Evolutionary conservation across 2,888 invertebrate species (phyloP), one percentile per base, ranked within the genome.

Genomic region (Lochmaea capreae): DNA sequence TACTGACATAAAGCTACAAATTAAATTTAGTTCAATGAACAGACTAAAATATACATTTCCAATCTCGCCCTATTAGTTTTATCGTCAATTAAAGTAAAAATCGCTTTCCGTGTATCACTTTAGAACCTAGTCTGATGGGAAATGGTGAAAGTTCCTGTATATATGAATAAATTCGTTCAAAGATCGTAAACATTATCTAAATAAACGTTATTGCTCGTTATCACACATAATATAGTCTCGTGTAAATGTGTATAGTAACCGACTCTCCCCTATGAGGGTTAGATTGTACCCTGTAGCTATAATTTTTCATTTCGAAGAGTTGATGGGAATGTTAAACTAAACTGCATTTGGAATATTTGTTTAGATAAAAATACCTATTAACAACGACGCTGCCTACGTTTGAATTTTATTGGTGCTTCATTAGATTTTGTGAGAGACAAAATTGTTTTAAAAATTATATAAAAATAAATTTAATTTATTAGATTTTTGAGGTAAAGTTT

Each of bases 151-250:
- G 12, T 59, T 33, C 61, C 39, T n/a, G 61, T 61, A 22, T 26
- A 39, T 66, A 52, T 33, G 52, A 18, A 26, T 46, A 58, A 22
- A 43, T 52, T 58, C 67, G 67, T 67, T 49, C 22, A 46, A 59
- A 43, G 33, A 46, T 57, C 59, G 43, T 61, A 61, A 67, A 67
- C 67, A 61, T 59, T 67, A 67, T 67, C 59, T 67, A 67, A 67
- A 58, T 57, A 67, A 57, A 67, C 67, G 67, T 58, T 22, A 54
- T 26, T 26, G 54, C 22, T 39, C n/a, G 57, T 66, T 57, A 66
- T 66, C 66, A 58, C 62, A 63, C 62, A 63, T n/a, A 43, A 63
- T 63, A 63, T 63, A 42, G 62, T 63, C 62, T 63, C 62, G 42
- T 43, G 16, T 63, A 63, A 43, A 63, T 43, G 43, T 63, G 16